phyloP scores from a whole-genome alignment of 2,797 vertebrate genomes.

The Lates japonicus region DNA sequence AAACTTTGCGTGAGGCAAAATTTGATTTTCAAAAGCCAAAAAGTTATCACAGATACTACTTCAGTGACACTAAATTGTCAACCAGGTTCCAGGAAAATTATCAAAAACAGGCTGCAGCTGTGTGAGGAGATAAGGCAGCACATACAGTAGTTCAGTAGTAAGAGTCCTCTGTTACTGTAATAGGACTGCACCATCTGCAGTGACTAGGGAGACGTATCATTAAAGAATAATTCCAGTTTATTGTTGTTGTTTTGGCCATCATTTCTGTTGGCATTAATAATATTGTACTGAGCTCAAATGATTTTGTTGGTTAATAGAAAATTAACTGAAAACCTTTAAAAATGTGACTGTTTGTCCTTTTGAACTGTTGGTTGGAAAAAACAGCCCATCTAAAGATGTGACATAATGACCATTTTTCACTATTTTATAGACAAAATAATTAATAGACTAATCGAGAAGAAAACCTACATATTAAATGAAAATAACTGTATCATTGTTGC shows the following conservation, averaged over 20 bases:
- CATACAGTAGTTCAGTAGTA: background rate
- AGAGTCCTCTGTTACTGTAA: slow-evolving; percentile 7
- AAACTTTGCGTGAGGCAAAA: slow-evolving; percentile 4
- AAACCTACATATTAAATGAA: background rate
- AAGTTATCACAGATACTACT: slow-evolving; percentile 8
- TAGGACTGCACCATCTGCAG: background rate
- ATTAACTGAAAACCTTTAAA: background rate
- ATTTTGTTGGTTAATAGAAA: background rate
- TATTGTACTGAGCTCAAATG: background rate
- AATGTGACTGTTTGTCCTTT: background rate
- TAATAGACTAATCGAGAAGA: background rate
- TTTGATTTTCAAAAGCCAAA: background rate
- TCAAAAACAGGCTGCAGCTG: background rate
- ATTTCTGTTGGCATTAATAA: background rate
- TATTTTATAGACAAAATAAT: background rate
- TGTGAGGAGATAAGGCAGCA: slow-evolving; percentile 3
- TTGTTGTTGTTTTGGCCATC: background rate
- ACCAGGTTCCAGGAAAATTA: slow-evolving; percentile 12
- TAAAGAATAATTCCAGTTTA: background rate
- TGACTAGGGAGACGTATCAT: background rate
- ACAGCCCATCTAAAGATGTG: background rate
- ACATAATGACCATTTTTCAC: background rate
- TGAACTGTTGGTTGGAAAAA: background rate
- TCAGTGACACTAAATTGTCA: background rate
- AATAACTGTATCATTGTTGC: background rate